These are phyloP conservation scores for Muraenolepis orangiensis DNA, from an alignment of 2,797 vertebrate genomes.

Conservation along the genomic window DNA sequence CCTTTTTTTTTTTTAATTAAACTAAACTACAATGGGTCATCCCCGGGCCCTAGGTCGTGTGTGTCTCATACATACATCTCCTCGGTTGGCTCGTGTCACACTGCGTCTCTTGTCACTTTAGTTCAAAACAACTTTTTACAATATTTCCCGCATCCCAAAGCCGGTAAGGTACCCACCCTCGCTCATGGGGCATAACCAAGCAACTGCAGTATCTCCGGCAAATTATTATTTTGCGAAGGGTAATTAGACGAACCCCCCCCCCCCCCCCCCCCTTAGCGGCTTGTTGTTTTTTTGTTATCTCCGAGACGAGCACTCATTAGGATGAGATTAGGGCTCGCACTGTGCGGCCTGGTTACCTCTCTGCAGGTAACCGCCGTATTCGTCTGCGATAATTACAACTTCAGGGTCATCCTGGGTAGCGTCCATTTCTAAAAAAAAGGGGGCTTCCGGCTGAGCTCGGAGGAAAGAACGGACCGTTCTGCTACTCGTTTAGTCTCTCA, in stretches of 20 bases:
- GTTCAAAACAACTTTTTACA: background rate
- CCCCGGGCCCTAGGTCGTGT: too few relatives aligned
- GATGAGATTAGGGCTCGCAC: background rate
- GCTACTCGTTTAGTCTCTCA: background rate
- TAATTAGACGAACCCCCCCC: background rate
- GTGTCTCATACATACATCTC: background rate
- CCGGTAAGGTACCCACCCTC: background rate
- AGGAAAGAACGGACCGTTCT: background rate
- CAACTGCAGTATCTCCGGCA: background rate
- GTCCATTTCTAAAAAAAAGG: background rate
- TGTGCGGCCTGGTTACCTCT: background rate
- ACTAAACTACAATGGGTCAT: background rate
- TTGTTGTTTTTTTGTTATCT: background rate
- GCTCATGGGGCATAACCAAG: background rate
- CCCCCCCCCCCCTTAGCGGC: too few relatives aligned
- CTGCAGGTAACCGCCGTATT: background rate
- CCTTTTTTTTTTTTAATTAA: too few relatives aligned
- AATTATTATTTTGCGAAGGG: background rate
- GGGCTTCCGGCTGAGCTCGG: background rate
- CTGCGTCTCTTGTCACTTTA: too few relatives aligned
- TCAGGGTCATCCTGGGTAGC: background rate
- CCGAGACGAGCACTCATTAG: too few relatives aligned
- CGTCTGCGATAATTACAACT: background rate
- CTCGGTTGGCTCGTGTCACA: background rate
- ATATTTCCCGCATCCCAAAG: background rate